Evolutionary conservation across 1,140 invertebrate genomes (phyloP), one percentile per base, ranked within the genome.

Genomic region (Asbolus verrucosus): DNA sequence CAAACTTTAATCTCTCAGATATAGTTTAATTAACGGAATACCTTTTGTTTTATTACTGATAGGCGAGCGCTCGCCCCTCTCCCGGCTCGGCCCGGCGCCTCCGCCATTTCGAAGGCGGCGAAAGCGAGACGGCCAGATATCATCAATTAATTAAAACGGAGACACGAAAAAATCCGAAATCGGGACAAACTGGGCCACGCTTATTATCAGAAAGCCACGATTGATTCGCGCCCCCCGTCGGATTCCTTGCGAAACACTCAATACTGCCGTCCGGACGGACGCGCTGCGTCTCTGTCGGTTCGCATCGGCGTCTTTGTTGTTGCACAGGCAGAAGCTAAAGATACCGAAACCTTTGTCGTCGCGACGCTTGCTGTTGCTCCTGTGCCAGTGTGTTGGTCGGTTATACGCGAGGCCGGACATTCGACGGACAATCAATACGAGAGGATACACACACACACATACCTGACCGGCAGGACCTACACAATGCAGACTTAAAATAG

Each of bases 1-100:
- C 33, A 41, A 72, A 72, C 65, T 72, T 72, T 72, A 72, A 72
- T 72, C 70, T 72, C 70, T 65, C 65, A 50, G 66, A 72, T 72
- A 72, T 67, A 69, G 65, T 72, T 72, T 72, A 72, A 72, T 72
- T 72, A 72, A 68, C 54, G 66, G 24, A 70, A 65, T 65, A 70
- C 60, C 68, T 70, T 70, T 70, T 70, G 68, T 62, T 70, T 70
- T 70, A 70, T 70, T 70, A 27, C 19, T 11, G 39, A 63, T 63
- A 63, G 33, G 41, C 24, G 15, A 18, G 41, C 15, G 15, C 19
- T 46, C 19, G 31, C 18, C 33, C n/a, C 4, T 8, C n/a, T 24
- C 6, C 1, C 21, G 9, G 5, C 46, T 24, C 46, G n/a, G n/a
- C n/a, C 46, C 46, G 21, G 46, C 46, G 46, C 46, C 18, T 54